A percentile compares a stretch with the other conserved stretches of the same genome.
phyloP scores from a whole-genome alignment of 1,140 invertebrate species.

The Cydia fagiglandana region DNA sequence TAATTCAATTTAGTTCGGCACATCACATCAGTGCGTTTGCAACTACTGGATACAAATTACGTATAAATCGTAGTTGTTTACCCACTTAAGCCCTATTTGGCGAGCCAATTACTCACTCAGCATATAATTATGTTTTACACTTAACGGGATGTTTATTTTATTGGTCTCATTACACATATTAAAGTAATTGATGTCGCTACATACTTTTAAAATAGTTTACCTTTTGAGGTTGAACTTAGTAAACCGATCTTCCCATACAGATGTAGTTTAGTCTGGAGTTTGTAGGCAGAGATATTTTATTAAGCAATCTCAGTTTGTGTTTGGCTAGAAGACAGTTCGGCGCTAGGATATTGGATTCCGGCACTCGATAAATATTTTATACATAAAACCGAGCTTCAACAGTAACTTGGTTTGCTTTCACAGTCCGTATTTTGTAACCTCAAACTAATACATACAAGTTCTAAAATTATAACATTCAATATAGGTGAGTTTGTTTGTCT shows the following conservation, averaged over 20 bases:
- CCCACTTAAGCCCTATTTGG: conserved; percentile 6
- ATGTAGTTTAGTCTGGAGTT: neutral
- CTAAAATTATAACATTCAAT: too few relatives aligned
- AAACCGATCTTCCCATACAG: neutral
- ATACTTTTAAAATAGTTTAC: neutral
- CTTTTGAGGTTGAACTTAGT: neutral
- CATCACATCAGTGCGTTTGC: conserved; percentile 10
- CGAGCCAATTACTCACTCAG: neutral
- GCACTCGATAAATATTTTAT: neutral
- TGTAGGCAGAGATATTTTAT: conserved; percentile 3
- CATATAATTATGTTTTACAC: neutral
- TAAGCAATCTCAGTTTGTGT: neutral
- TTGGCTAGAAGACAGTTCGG: neutral
- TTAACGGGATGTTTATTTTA: conserved; percentile 8
- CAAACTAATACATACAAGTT: too few relatives aligned
- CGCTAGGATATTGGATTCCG: neutral
- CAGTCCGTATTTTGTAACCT: too few relatives aligned
- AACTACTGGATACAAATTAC: conserved; percentile 14
- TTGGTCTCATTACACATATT: neutral
- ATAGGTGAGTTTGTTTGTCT: neutral
- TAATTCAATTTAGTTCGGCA: conserved; percentile 48
- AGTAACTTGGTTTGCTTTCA: neutral
- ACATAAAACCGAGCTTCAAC: neutral
- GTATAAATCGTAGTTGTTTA: conserved; percentile 19
- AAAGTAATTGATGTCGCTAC: neutral